Conservation (phyloP, 2,797 vertebrate species). For the Sorex maritimensis region DNA sequence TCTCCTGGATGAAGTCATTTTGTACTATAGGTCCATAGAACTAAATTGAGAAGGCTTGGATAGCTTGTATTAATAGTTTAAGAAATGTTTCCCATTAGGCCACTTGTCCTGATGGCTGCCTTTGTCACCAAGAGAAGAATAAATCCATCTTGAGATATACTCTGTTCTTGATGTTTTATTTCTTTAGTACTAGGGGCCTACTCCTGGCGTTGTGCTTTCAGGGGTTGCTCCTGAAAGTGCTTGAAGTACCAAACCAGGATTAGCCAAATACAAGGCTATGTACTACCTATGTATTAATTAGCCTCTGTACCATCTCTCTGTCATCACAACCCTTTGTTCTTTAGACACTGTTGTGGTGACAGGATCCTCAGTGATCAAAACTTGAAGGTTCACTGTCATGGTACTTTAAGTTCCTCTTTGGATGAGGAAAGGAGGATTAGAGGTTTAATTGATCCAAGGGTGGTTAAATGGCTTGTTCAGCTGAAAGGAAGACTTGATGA, state of each 20-base stretch:
- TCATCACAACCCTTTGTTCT: not conserved
- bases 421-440: slow-evolving; percentile 30
- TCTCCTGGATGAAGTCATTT: slow-evolving; percentile 3
- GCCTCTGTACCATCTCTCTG: too few relatives aligned
- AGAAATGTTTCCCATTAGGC: slow-evolving; percentile 27
- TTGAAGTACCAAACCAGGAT: too few relatives aligned
- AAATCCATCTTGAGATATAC: not conserved
- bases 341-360: not conserved
- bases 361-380: not conserved
- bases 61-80: slow-evolving; percentile 39
- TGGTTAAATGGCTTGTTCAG: not conserved
- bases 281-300: not conserved
- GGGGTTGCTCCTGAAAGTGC: too few relatives aligned
- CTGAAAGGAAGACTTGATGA: not conserved
- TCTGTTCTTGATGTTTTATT: too few relatives aligned
- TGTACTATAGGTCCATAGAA: not conserved
- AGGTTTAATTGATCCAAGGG: not conserved
- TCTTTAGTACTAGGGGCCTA: too few relatives aligned
- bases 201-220: too few relatives aligned
- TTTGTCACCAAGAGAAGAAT: slow-evolving; percentile 21
- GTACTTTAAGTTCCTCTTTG: slow-evolving; percentile 2
- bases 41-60: not conserved
- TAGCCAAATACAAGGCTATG: not conserved
- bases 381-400: not conserved
- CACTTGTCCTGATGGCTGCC: not conserved